Evolutionary conservation across 2,113 vertebrate species (phyloP).

Genomic region (Laticauda colubrina): DNA sequence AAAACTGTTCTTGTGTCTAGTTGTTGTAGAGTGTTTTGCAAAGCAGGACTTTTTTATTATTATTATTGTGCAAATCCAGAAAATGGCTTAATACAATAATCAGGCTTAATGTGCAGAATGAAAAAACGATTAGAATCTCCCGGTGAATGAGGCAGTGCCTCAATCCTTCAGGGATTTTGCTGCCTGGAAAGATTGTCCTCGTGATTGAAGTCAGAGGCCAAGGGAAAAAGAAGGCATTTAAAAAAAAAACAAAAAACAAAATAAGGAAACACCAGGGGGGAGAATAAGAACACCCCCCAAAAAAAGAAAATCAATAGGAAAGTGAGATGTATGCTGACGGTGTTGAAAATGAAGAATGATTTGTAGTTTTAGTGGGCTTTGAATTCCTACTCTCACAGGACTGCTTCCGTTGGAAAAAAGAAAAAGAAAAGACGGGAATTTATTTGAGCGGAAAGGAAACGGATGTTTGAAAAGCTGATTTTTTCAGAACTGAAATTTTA

Average conservation of each 20-base stretch:
- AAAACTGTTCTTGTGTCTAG: too few species aligned
- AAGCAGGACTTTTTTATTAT: background rate
- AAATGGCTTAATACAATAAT: background rate
- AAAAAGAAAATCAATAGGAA: background rate
- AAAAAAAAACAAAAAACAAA: background rate
- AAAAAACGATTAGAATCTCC: background rate
- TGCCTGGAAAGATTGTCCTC: background rate
- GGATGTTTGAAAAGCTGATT: background rate
- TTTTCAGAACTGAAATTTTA: background rate
- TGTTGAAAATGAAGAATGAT: background rate
- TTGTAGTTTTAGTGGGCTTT: background rate
- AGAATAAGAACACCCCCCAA: background rate
- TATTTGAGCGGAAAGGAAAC: background rate
- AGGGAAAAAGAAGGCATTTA: background rate
- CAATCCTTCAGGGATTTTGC: background rate
- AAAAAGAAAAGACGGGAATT: background rate
- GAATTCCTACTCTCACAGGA: background rate
- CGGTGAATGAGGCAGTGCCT: too few species aligned
- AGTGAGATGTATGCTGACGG: background rate
- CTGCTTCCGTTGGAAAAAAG: background rate
- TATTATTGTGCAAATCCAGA: background rate
- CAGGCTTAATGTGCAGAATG: background rate
- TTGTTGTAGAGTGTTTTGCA: background rate
- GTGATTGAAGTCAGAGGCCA: background rate
- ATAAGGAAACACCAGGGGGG: background rate